A percentile compares a stretch with the other conserved stretches of the same genome.
Evolutionary conservation across 2,797 vertebrate species (phyloP).

Genomic region (Basileuterus tristriatus): DNA sequence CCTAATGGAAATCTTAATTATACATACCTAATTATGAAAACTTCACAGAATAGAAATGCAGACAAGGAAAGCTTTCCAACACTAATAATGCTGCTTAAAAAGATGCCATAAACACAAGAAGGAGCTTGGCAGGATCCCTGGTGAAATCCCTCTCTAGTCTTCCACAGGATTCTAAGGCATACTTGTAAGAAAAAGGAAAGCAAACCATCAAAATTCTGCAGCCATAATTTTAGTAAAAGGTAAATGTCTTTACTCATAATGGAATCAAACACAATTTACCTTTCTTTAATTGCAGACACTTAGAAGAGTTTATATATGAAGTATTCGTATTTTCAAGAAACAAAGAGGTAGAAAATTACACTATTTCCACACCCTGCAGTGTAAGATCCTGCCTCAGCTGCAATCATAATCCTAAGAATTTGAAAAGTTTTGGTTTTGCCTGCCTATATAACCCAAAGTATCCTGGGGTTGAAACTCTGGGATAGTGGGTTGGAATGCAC

Average conservation of each 20-base stretch:
- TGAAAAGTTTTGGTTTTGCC: background rate
- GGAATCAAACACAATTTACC: background rate
- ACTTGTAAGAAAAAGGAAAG: background rate
- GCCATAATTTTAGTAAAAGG: background rate
- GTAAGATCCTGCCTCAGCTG: background rate
- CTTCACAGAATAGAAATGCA: constrained; percentile 21
- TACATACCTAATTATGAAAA: constrained; percentile 59
- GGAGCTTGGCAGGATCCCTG: background rate
- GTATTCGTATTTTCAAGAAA: background rate
- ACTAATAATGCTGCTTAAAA: constrained; percentile 24
- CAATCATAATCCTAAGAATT: background rate
- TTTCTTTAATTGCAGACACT: background rate
- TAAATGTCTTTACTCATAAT: background rate
- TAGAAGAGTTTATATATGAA: background rate
- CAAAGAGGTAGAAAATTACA: background rate
- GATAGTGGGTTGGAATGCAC: background rate
- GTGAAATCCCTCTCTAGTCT: background rate
- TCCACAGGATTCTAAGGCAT: background rate
- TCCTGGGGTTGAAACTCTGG: background rate
- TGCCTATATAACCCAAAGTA: background rate
- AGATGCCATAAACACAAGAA: background rate
- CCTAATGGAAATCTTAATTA: constrained; percentile 70
- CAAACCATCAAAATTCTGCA: background rate
- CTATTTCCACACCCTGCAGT: background rate
- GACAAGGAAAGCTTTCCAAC: background rate